phyloP scores from a whole-genome alignment of 2,888 invertebrate genomes.

The Caenorhabditis auriculariae region DNA sequence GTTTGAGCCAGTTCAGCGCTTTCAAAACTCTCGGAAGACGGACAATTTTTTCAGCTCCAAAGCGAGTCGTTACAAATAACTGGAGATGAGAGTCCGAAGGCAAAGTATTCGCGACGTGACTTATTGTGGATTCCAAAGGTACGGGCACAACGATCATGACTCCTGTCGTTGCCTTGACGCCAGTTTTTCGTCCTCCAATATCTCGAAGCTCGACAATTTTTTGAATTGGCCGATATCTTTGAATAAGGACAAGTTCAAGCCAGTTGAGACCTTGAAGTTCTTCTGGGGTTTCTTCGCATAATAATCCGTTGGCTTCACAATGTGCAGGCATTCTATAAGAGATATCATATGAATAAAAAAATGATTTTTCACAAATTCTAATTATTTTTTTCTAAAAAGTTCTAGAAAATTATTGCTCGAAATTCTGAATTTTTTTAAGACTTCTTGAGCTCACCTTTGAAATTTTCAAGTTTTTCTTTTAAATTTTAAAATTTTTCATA shows the following conservation, averaged over 20 bases:
- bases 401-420: no score
- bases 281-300: no score
- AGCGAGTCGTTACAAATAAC: neutral
- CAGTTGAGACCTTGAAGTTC: no score
- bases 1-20: constrained; percentile 8
- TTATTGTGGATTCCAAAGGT: constrained; percentile 9
- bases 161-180: neutral
- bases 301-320: no score
- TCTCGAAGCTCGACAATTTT: neutral
- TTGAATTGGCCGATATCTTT: neutral
- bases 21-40: constrained; percentile 1
- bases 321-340: no score
- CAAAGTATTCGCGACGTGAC: constrained; percentile 7
- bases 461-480: no score
- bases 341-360: no score
- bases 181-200: neutral
- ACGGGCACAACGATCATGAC: neutral
- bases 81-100: constrained; percentile 1
- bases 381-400: no score
- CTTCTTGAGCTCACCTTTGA: no score
- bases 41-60: neutral
- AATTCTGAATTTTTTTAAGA: no score
- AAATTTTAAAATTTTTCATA: no score
- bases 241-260: neutral
- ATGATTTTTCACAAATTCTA: no score